These are phyloP conservation scores for Drosophila nigrodunni DNA, from an alignment of 1,140 invertebrate genomes.

Conservation along the genomic window DNA sequence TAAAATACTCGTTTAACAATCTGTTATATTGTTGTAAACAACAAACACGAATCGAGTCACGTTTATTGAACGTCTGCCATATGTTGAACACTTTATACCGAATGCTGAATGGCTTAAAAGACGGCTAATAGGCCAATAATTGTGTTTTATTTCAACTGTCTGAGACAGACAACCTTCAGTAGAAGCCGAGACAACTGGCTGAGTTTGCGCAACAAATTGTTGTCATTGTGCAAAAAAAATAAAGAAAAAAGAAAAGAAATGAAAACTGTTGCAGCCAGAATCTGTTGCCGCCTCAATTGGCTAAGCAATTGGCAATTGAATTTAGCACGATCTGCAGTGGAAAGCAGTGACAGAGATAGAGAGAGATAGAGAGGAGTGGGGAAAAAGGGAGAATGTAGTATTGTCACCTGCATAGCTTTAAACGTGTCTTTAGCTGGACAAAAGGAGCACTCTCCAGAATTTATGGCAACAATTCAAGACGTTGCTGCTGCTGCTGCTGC, in stretches of 20 bases:
- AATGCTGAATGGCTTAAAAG: constrained; percentile 14
- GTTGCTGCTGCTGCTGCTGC: constrained; percentile 14
- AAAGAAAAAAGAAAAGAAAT: background rate
- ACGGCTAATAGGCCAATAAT: constrained; percentile 49
- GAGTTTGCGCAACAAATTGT: constrained; percentile 52
- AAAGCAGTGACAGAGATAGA: no score
- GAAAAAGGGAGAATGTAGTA: background rate
- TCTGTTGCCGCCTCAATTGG: constrained; percentile 28
- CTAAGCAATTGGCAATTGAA: constrained; percentile 40
- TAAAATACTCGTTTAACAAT: background rate
- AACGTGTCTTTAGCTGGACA: constrained; percentile 33
- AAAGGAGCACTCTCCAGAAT: constrained; percentile 33
- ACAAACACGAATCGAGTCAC: constrained; percentile 31
- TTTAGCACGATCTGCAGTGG: constrained; percentile 30
- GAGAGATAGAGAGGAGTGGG: background rate
- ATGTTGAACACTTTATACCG: constrained; percentile 9
- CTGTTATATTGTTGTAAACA: background rate
- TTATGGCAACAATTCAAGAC: constrained; percentile 30
- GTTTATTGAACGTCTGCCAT: constrained; percentile 34
- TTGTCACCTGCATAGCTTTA: constrained; percentile 39
- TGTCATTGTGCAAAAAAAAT: constrained; percentile 20
- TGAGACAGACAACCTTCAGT: constrained; percentile 24
- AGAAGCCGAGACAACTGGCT: constrained; percentile 16
- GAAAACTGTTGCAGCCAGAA: constrained; percentile 42
- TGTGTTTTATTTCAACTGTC: constrained; percentile 22